Conservation (phyloP, 1,140 invertebrate species). For the Papilio polyxenes region DNA sequence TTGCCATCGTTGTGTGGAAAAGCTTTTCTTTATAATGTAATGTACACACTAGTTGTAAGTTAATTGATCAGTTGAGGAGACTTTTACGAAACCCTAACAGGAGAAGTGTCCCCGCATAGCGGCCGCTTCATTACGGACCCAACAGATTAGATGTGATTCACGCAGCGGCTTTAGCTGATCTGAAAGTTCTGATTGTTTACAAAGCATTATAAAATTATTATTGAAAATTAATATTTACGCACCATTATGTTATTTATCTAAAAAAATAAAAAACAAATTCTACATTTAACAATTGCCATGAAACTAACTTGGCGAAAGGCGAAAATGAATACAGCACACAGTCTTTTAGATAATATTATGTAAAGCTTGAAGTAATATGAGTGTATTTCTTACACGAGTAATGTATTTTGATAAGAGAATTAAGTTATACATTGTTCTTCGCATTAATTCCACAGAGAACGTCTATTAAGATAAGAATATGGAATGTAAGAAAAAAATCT, state of each 20-base stretch:
- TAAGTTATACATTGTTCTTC: neutral
- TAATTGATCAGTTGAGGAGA: neutral
- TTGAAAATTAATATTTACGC: no score
- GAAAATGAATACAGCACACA: neutral
- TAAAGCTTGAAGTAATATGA: neutral
- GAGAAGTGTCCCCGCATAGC: neutral
- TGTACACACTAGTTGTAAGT: neutral
- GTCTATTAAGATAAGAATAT: neutral
- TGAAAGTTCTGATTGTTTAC: no score
- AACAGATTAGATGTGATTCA: no score
- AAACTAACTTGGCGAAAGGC: no score
- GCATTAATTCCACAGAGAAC: neutral
- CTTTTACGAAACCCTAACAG: neutral
- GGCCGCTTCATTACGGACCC: neutral
- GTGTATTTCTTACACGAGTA: neutral
- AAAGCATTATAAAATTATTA: no score
- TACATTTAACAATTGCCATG: no score
- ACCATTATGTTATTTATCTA: no score
- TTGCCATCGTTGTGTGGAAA: no score
- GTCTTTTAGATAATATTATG: neutral
- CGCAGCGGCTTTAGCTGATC: no score
- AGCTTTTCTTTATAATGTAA: neutral
- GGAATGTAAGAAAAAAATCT: neutral
- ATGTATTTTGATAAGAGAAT: slow-evolving; percentile 25
- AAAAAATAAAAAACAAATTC: no score